These are phyloP conservation scores for Nephrocerus scutellatus DNA, from an alignment of 2,888 invertebrate species.

Conservation along the genomic window DNA sequence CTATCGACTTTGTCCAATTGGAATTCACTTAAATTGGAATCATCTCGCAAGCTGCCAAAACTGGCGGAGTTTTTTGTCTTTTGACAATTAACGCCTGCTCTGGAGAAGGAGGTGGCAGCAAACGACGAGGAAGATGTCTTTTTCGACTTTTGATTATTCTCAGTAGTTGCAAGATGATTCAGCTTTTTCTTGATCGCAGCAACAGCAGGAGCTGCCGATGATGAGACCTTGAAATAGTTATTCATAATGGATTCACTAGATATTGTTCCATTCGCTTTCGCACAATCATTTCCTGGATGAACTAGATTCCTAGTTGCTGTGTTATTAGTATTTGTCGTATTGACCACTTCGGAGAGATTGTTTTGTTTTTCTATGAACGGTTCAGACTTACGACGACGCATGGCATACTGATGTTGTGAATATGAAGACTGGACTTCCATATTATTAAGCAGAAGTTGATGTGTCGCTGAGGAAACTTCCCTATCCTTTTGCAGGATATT, in stretches of 20 bases:
- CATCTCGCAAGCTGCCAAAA: constrained; percentile 36
- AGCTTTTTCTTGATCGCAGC: constrained; percentile 39
- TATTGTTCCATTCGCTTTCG: too few relatives aligned
- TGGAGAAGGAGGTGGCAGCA: constrained; percentile 7
- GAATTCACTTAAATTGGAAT: constrained; percentile 43
- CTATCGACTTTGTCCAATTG: constrained; percentile 47
- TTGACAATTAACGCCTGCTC: constrained; percentile 20
- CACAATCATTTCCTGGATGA: constrained; percentile 6
- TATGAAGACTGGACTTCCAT: constrained; percentile 34
- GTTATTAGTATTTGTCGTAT: constrained; percentile 20
- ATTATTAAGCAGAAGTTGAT: too few relatives aligned
- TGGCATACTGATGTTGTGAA: too few relatives aligned
- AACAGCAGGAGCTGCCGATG: constrained; percentile 29
- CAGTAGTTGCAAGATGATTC: constrained; percentile 24
- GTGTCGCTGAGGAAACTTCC: constrained; percentile 2
- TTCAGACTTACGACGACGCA: too few relatives aligned
- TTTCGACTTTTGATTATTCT: constrained; percentile 11
- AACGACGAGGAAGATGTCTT: constrained; percentile 21
- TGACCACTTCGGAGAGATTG: constrained; percentile 36
- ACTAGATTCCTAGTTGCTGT: constrained; percentile 22
- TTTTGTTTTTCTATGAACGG: constrained; percentile 36
- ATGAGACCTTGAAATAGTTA: constrained; percentile 41
- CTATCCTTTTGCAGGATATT: constrained; percentile 27
- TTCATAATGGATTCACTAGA: constrained; percentile 41
- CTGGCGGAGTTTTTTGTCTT: constrained; percentile 33